A percentile compares a stretch with the other conserved stretches of the same genome.
Conservation (phyloP, 2,797 vertebrate species). For the Botia kubotai region DNA sequence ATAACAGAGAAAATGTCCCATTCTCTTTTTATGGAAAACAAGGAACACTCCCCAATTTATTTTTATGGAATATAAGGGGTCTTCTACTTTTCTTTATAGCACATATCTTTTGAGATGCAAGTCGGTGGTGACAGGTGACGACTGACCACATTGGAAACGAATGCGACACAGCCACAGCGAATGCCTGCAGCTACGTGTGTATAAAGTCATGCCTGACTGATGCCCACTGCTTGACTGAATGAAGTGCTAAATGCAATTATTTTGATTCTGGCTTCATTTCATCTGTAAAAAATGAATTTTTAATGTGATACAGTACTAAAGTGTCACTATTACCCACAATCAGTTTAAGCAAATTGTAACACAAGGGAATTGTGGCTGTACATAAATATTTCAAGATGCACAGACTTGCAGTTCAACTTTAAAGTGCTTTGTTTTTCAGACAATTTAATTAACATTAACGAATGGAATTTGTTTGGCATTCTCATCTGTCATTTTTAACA, state of each 20-base stretch:
- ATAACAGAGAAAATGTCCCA: neutral
- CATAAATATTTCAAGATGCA: neutral
- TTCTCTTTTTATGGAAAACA: neutral
- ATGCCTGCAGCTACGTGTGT: neutral
- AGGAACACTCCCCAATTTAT: neutral
- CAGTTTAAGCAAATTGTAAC: neutral
- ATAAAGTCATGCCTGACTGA: neutral
- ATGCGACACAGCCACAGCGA: neutral
- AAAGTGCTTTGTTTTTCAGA: neutral
- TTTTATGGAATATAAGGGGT: neutral
- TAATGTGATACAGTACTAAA: neutral
- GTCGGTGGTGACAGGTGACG: neutral
- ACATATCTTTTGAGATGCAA: neutral
- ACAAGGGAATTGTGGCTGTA: neutral
- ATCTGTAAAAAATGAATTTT: slow-evolving; percentile 11
- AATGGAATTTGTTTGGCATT: neutral
- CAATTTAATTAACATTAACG: neutral
- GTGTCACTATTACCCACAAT: slow-evolving; percentile 1
- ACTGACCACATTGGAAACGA: neutral
- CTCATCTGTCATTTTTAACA: neutral
- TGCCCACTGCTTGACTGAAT: neutral
- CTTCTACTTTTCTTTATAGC: neutral
- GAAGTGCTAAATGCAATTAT: slow-evolving; percentile 8
- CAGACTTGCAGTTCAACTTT: neutral
- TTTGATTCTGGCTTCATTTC: slow-evolving; percentile 8